phyloP scores from a whole-genome alignment of 2,113 vertebrate genomes.

The Sakesphorus luctuosus region DNA sequence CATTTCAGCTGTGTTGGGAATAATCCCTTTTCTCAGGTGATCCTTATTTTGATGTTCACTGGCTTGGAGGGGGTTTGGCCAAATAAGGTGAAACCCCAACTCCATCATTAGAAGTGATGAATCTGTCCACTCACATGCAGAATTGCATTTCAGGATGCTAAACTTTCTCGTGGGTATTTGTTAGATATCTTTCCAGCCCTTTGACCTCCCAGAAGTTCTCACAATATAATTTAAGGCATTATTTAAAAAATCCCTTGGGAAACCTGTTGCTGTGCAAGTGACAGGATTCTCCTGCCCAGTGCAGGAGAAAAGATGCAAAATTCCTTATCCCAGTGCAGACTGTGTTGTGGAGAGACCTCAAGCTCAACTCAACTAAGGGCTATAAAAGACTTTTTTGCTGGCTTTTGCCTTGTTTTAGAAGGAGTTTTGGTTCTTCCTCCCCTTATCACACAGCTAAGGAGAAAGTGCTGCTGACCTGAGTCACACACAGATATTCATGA shows the following conservation, averaged over 20 bases:
- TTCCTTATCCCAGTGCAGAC: neutral
- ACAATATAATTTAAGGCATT: neutral
- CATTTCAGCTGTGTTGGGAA: neutral
- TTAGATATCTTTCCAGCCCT: neutral
- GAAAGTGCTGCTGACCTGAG: neutral
- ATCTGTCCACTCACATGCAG: neutral
- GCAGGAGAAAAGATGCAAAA: neutral
- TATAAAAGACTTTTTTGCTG: neutral
- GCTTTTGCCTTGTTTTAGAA: neutral
- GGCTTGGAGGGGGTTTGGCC: neutral
- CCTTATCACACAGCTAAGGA: neutral
- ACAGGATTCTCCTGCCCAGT: neutral
- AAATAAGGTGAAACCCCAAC: neutral
- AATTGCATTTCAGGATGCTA: neutral
- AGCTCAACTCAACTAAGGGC: too few relatives aligned
- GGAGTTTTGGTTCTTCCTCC: neutral
- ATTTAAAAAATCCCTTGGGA: neutral
- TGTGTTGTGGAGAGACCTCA: neutral
- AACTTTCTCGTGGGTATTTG: neutral
- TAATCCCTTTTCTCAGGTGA: neutral
- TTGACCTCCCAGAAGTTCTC: neutral
- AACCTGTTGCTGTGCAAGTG: neutral
- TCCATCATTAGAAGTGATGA: neutral
- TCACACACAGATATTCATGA: neutral
- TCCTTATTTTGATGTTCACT: neutral